Percentiles rank a stretch among this genome's conserved stretches.
Evolutionary conservation across 2,797 vertebrate genomes (phyloP).

Genomic region (Fundulus diaphanus): DNA sequence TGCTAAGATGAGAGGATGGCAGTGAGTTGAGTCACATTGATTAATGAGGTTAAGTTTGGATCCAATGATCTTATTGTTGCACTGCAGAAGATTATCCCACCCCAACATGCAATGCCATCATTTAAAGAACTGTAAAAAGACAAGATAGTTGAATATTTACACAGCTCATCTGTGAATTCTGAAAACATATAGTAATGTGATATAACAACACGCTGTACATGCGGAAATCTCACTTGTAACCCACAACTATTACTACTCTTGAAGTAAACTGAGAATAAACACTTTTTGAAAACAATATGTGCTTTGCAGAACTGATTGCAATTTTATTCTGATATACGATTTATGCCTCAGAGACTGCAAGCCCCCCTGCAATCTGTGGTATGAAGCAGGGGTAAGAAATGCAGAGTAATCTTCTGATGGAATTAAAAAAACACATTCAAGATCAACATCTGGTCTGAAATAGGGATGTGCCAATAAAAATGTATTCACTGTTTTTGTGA

Average conservation of each 20-base stretch:
- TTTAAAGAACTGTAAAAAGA: neutral
- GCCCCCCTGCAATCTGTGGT: constrained; percentile 44
- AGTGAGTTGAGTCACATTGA: constrained; percentile 47
- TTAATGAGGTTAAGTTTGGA: constrained; percentile 29
- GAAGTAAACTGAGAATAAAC: constrained; percentile 27
- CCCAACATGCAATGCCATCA: neutral
- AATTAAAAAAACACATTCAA: neutral
- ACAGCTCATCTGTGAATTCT: neutral
- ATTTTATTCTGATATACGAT: constrained; percentile 30
- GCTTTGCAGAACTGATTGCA: constrained; percentile 22
- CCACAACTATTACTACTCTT: constrained; percentile 19
- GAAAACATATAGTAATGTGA: neutral
- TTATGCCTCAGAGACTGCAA: constrained; percentile 42
- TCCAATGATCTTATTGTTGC: constrained; percentile 16
- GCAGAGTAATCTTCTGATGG: too few relatives aligned
- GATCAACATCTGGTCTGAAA: neutral
- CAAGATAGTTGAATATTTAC: neutral
- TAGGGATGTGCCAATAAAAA: neutral
- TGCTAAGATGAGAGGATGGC: constrained; percentile 37
- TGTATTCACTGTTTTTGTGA: too few relatives aligned
- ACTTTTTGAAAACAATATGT: constrained; percentile 17
- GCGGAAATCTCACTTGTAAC: neutral
- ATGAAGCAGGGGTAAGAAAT: neutral
- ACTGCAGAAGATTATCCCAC: constrained; percentile 1
- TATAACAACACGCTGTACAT: too few relatives aligned